Evolutionary conservation across 2,797 vertebrate genomes (phyloP), one percentile per base, ranked within the genome.

Genomic region (Halcyon badia): DNA sequence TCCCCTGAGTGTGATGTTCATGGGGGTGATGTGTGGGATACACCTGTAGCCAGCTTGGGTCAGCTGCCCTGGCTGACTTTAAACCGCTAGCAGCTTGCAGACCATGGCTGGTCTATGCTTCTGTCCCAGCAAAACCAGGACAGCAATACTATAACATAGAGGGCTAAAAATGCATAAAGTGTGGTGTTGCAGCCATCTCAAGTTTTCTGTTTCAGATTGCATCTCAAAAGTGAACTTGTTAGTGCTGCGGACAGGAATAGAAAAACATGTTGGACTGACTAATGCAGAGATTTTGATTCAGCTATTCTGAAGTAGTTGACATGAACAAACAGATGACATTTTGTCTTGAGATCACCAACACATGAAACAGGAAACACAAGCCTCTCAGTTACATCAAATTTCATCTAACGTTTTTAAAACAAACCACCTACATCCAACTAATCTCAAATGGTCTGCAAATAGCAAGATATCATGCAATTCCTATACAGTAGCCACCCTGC

Each of bases 191-290:
- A 65, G 62, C 71, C 71, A 70, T 58, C 64, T 87, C 77, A 70
- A 35, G 31, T 87, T 93, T 89, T 79, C 68, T 90, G 35, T 65
- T 90, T 81, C 42, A 79, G 48, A 62, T 44, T 91, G 19, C 54
- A 52, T 71, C 75, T 89, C 17, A 6, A 24, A 83, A 87, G 20
- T 42, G 58, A 96, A 70, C 85, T 89, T 92, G 75, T 70, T 86
- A 91, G 49, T 79, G 28, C 39, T 70, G 46, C 91, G 77, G 70
- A 93, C 81, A 79, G 64, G 87, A 95, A 95, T 79, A 91, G 88
- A 95, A 86, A 54, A 81, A 65, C 49, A 69, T 66, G 62, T 91
- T 90, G 82, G 60, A 88, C 72, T 85, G 75, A 91, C 39, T 91
- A 95, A 93, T 71, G 21, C 49, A 82, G 61, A 77, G 82, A 90